A percentile compares a stretch with the other conserved stretches of the same genome.
phyloP scores from a whole-genome alignment of 2,888 invertebrate species.

The Drosophila koepferae region DNA sequence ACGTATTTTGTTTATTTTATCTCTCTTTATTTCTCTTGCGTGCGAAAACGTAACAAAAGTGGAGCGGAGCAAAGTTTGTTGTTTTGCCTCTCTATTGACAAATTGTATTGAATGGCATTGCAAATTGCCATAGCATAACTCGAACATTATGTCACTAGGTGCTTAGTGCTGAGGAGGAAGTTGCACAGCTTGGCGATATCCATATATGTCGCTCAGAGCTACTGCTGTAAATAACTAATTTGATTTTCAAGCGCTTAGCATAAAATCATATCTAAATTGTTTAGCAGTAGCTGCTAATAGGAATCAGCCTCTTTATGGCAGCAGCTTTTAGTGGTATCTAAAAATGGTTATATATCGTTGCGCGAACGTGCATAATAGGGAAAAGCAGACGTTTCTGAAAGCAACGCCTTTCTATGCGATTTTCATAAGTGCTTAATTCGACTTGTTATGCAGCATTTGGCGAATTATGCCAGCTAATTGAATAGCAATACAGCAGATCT shows the following conservation, averaged over 20 bases:
- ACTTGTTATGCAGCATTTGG: conserved; percentile 15
- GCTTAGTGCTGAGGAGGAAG: conserved; percentile 56
- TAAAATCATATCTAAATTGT: conserved; percentile 41
- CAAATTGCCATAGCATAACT: conserved; percentile 56
- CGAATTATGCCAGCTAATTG: conserved; percentile 32
- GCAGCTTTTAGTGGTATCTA: neutral
- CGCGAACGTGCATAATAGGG: neutral
- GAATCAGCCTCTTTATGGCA: conserved; percentile 32
- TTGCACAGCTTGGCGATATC: conserved; percentile 44
- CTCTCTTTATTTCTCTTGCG: conserved; percentile 43
- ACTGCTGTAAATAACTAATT: conserved; percentile 38
- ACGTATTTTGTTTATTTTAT: conserved; percentile 39
- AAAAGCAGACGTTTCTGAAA: neutral
- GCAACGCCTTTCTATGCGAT: conserved; percentile 1
- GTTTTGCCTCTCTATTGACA: conserved; percentile 48
- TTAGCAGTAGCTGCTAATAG: conserved; percentile 40
- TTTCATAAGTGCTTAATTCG: conserved; percentile 10
- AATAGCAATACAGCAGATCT: conserved; percentile 25
- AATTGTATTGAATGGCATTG: conserved; percentile 58
- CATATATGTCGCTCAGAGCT: conserved; percentile 44
- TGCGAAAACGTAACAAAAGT: conserved; percentile 52
- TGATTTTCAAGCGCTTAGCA: conserved; percentile 39
- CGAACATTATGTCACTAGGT: conserved; percentile 47
- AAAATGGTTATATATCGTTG: neutral
- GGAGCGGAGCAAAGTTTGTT: conserved; percentile 67